Percentiles rank a stretch among this genome's conserved stretches.
phyloP scores from a whole-genome alignment of 2,797 vertebrate genomes.

The Sylvilagus floridanus region DNA sequence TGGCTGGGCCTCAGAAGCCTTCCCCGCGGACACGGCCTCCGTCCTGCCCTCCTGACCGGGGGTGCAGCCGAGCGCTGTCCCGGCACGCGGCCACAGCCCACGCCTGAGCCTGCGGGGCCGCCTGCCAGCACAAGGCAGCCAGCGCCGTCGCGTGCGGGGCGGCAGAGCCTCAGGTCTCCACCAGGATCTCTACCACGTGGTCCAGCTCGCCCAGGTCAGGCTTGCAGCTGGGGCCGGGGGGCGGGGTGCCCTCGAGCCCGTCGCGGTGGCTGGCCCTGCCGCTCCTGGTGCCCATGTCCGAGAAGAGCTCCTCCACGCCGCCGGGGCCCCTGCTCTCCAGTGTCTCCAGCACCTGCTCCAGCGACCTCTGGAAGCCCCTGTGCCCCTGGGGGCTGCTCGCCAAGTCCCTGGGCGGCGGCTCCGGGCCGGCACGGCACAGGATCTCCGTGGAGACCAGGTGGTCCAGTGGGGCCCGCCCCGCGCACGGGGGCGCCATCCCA shows the following conservation, averaged over 20 bases:
- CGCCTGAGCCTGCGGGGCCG: neutral
- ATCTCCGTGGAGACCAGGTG: conserved; percentile 94
- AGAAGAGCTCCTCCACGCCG: conserved; percentile 95
- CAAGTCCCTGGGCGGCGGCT: conserved; percentile 53
- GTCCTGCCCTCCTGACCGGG: neutral
- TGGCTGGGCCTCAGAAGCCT: neutral
- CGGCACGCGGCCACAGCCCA: too few relatives aligned
- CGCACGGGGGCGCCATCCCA: conserved; percentile 87
- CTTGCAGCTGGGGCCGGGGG: conserved; percentile 92
- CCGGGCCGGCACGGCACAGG: conserved; percentile 91
- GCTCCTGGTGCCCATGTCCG: conserved; percentile 92
- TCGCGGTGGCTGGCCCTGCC: conserved; percentile 94
- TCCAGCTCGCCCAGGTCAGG: conserved; percentile 97
- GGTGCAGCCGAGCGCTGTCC: too few relatives aligned
- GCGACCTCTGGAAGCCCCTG: conserved; percentile 90
- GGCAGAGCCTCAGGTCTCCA: conserved; percentile 91
- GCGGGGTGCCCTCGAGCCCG: conserved; percentile 91
- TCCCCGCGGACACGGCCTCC: neutral
- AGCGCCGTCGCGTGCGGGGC: too few relatives aligned
- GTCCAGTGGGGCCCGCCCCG: conserved; percentile 90
- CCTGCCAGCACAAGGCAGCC: too few relatives aligned
- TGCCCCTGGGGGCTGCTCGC: conserved; percentile 86
- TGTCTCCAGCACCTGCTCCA: conserved; percentile 96
- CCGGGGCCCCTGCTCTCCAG: conserved; percentile 93
- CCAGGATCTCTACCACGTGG: conserved; percentile 97